Base-by-base conservation (phyloP, 2,113 vertebrate genomes). In the Edolisoma coerulescens region DNA sequence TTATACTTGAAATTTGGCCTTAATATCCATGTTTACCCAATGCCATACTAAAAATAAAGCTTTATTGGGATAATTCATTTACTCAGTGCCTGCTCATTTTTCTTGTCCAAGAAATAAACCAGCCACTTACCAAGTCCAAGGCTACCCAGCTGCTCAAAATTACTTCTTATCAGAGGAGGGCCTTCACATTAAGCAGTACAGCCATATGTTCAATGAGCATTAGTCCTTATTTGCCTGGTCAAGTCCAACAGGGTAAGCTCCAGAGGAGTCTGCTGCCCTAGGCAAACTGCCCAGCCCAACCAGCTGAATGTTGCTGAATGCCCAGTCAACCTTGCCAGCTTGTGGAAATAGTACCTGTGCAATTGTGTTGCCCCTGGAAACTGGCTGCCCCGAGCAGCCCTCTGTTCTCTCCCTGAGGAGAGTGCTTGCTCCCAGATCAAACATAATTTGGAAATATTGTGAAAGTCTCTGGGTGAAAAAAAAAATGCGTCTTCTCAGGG, bases 41-140 rank as follows among this genome's bases (percentile, higher is more conserved):
- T 11, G 13, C 15, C 79, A 45, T 73, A 50, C n/a, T 89, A 87
- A 87, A 87, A 93, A 79, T 71, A 94, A 84, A 84, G 30, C 26
- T 78, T 59, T 67, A 89, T 56, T 75, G 26, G 32, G 41, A 9
- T 85, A 76, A 93, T 80, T 92, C 30, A 73, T 69, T 93, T 89
- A 84, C 23, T 91, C 60, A 42, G 15, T 50, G 70, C 26, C 53
- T 50, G 19, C 11, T 61, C n/a, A n/a, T 94, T 94, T 95, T 84
- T 96, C 84, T 84, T 91, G 64, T 78, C 80, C 85, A 77, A 93
- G 64, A 91, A 76, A 84, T 71, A 82, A 93, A 87, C 17, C 30
- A 59, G 26, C 5, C 59, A 42, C 20, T 83, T 61, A 47, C 26
- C 41, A 90, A 91, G 35, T 59, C 75, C 90, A 88, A 85, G 54